These are phyloP conservation scores for Rhinolophus ferrumequinum DNA, from an alignment of 2,113 vertebrate genomes.

Conservation along the genomic window DNA sequence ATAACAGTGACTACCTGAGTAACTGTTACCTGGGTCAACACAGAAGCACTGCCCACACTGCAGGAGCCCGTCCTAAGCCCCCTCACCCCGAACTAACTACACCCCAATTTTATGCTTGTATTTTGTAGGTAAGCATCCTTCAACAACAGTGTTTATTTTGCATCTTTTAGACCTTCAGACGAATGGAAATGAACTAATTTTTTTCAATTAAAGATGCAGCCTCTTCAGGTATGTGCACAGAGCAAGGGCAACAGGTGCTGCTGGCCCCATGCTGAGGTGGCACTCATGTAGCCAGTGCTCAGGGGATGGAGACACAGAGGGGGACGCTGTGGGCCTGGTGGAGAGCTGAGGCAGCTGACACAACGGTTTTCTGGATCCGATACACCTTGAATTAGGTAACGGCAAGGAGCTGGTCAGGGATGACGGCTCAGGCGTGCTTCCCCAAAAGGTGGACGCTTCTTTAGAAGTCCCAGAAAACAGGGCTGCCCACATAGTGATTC, in stretches of 20 bases:
- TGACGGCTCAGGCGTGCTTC: conserved; percentile 60
- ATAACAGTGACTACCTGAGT: not conserved
- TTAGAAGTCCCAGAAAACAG: conserved; percentile 56
- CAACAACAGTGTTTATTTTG: not conserved
- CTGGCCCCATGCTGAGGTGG: accelerated
- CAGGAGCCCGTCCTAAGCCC: accelerated
- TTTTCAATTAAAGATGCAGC: not conserved
- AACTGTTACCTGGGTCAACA: not conserved
- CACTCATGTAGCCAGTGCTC: accelerated
- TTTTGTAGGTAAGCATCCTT: not conserved
- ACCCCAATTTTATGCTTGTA: not conserved
- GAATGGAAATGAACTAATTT: not conserved
- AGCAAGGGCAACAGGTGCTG: accelerated
- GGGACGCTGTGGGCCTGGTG: conserved; percentile 27
- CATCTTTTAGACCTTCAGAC: not conserved
- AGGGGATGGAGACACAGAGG: not conserved
- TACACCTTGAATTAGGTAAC: conserved; percentile 38
- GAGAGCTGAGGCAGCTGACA: conserved; percentile 58
- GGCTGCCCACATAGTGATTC: not conserved
- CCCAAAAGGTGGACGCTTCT: conserved; percentile 72
- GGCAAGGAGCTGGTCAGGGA: conserved; percentile 49
- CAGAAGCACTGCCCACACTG: accelerated
- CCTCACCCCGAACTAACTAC: accelerated
- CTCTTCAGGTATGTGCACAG: not conserved
- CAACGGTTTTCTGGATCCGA: conserved; percentile 58